phyloP scores from a whole-genome alignment of 2,113 vertebrate genomes.

The Sinocyclocheilus grahami region DNA sequence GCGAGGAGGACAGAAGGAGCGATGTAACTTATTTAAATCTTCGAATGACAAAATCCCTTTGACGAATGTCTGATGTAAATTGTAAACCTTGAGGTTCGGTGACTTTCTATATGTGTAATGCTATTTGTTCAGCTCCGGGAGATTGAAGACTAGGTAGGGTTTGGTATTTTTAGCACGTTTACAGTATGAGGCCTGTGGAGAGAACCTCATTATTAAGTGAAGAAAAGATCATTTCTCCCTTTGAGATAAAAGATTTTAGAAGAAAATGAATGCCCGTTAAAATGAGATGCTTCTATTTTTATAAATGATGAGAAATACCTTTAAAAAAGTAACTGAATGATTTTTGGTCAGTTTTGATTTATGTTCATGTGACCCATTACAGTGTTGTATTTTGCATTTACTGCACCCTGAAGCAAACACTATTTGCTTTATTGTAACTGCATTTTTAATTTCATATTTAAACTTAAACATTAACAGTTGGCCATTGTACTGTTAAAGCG shows the following conservation, averaged over 20 bases:
- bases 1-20: constrained; percentile 57
- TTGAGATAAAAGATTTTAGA: constrained; percentile 67
- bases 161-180: not conserved
- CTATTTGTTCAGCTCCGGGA: constrained; percentile 58
- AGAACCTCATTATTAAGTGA: constrained; percentile 23
- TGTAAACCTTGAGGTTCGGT: constrained; percentile 22
- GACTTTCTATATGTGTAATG: constrained; percentile 45
- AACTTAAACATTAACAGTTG: not conserved
- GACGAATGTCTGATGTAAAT: constrained; percentile 38
- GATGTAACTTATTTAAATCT: constrained; percentile 71
- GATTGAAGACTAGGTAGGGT: constrained; percentile 37
- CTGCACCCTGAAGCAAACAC: not conserved
- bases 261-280: constrained; percentile 67
- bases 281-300: constrained; percentile 82
- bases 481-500: not conserved
- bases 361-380: not conserved
- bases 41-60: constrained; percentile 63
- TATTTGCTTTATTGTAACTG: not conserved
- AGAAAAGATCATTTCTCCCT: constrained; percentile 60
- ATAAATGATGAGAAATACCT: constrained; percentile 67
- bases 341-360: constrained; percentile 8
- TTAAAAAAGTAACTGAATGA: constrained; percentile 31
- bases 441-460: constrained; percentile 37
- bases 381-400: constrained; percentile 8
- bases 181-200: constrained; percentile 25